Conservation (phyloP, 2,797 vertebrate genomes). For the Anas bernieri region DNA sequence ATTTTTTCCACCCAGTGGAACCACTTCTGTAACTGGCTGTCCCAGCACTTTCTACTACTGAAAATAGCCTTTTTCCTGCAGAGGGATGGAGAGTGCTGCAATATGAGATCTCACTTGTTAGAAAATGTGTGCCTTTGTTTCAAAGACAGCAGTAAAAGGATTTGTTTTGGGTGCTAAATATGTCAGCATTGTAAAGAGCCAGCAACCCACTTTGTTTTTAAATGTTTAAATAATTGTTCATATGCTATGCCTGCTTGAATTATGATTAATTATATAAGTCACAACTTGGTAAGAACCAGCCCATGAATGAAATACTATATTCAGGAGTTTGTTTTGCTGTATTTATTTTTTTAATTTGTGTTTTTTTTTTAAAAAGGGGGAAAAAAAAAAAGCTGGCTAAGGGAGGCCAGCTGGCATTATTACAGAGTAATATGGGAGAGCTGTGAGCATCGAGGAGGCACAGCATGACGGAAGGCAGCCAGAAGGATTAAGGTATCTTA, state of each 20-base stretch:
- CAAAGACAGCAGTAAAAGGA: slow-evolving; percentile 43
- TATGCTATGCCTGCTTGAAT: neutral
- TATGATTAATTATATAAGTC: slow-evolving; percentile 25
- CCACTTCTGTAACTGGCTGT: neutral
- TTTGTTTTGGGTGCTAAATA: slow-evolving; percentile 57
- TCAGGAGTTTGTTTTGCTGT: neutral
- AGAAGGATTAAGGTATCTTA: slow-evolving; percentile 73
- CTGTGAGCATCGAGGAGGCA: slow-evolving; percentile 28
- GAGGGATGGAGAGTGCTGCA: neutral
- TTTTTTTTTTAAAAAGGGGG: neutral
- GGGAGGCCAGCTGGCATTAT: slow-evolving; percentile 49
- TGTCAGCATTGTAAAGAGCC: slow-evolving; percentile 37
- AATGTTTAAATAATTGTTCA: slow-evolving; percentile 35
- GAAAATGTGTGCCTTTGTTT: slow-evolving; percentile 46
- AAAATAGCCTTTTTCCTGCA: neutral
- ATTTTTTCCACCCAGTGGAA: neutral
- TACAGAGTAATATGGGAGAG: slow-evolving; percentile 27
- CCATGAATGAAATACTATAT: neutral
- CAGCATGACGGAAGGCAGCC: slow-evolving; percentile 49
- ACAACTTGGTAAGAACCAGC: slow-evolving; percentile 9
- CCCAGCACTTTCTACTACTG: neutral
- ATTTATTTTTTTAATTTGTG: neutral
- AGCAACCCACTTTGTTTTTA: slow-evolving; percentile 35
- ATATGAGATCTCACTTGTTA: neutral
- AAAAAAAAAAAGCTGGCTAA: neutral